A percentile compares a stretch with the other conserved stretches of the same genome.
Evolutionary conservation across 2,888 invertebrate genomes (phyloP).

Genomic region (Agapostemon virescens): DNA sequence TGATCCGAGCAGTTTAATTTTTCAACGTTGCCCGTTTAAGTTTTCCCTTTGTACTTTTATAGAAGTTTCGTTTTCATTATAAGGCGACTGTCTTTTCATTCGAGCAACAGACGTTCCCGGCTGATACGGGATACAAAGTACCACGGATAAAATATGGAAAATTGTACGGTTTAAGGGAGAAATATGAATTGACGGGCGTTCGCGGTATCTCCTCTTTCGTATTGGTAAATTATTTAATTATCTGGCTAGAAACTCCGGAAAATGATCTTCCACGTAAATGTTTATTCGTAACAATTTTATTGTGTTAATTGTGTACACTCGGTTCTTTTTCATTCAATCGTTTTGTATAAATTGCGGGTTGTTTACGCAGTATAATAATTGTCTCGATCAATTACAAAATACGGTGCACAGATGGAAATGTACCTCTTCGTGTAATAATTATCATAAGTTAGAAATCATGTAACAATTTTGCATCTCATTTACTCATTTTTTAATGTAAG

Average conservation of each 20-base stretch:
- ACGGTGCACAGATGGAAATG: too few relatives aligned
- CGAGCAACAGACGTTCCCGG: conserved; percentile 11
- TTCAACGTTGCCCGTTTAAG: conserved; percentile 9
- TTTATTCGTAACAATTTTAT: neutral
- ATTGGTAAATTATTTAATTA: neutral
- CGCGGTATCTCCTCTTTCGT: neutral
- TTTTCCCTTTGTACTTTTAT: neutral
- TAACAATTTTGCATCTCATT: neutral
- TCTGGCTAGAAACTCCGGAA: neutral
- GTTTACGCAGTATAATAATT: too few relatives aligned
- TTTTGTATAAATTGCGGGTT: too few relatives aligned
- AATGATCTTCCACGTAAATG: neutral
- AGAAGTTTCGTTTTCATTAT: conserved; percentile 21
- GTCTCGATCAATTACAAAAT: neutral
- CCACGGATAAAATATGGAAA: conserved; percentile 12
- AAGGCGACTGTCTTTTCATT: conserved; percentile 30
- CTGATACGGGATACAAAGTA: conserved; percentile 14
- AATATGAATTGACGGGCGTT: neutral
- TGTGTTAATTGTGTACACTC: neutral
- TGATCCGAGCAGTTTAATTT: conserved; percentile 13
- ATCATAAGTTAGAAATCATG: neutral
- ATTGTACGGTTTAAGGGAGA: conserved; percentile 7
- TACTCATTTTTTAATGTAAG: neutral
- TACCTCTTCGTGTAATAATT: neutral
- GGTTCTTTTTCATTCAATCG: neutral